Base-by-base conservation (phyloP, 2,797 vertebrate species). In the Tangara arthus region DNA sequence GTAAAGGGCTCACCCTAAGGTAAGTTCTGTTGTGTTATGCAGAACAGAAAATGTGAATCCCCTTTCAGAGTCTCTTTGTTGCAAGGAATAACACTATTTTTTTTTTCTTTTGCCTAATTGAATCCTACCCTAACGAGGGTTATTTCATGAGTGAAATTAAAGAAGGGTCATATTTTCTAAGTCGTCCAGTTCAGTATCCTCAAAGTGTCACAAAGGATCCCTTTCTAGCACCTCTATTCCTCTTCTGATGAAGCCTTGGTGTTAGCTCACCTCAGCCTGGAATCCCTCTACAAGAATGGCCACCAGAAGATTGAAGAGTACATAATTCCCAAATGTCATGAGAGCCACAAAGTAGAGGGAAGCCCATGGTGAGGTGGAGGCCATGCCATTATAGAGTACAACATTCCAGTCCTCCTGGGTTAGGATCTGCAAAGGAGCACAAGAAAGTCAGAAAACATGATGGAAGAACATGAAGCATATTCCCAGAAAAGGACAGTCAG, bases 381-480 rank as follows among this genome's bases (percentile, higher is more conserved):
- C 99, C 99, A 99, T 99, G 93, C 99, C 99, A 1, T 99, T 99
- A 97, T 99, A 99, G 42, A 99, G 98, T 46, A 99, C 99, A 87
- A 99, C 98, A 46, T 99, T 99, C 99, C 99, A 99, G 97, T 99
- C 99, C 97, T 99, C 99, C 96, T 99, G 99, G 41, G 99, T 99
- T 92, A 99, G 98, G 93, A 99, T 99, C 99, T 99, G 87, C 28
- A 72, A 79, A 9, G 44, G 50, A 60, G 63, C 19, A 81, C 19
- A 3, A 83, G 46, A 73, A 87, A 14, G n/a, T 22, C 13, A 60
- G 13, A 7, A 68, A 96, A 64, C 2, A 9, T 4, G 26, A 66
- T 65, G 44, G 50, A 93, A 82, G 50, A 66, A 49, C 15, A 34
- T 3, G 2, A 68, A 56, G 16, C 9, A 11, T 22, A 64, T 68